Evolutionary conservation across 1,140 invertebrate genomes (phyloP), one percentile per base, ranked within the genome.

Genomic region (Pachyrhynchus sulphureomaculatus): DNA sequence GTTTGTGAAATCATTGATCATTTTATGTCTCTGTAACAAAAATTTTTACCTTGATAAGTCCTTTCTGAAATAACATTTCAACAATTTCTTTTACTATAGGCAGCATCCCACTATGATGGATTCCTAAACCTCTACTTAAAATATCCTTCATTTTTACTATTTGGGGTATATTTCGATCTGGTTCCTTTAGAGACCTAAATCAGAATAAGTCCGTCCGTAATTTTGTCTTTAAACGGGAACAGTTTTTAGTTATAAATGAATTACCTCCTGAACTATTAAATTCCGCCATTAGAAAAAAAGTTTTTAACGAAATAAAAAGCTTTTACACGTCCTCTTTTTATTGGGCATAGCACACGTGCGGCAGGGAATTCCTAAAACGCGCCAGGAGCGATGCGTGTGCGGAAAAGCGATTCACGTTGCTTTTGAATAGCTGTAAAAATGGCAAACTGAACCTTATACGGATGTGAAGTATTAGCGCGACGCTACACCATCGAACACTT

Each of bases 61-160:
- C 92, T 70, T 84, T 84, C 73, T 96, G 91, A 76, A 99, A 99
- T 0, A 98, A 79, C 85, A 99, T 91, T 80, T 99, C 97, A 0
- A 99, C 95, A 44, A 98, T 93, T 83, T 99, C 97, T 76, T 99
- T 98, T 0, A 99, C 80, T 67, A 99, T 91, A 0, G 96, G 96
- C 48, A 99, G 77, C 67, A 99, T 95, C 17, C 96, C 96, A 78
- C 95, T 97, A 75, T 99, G 96, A 80, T 99, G 96, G 12, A 99
- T 87, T 0, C 95, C 96, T 62, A 99, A 90, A 0, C 97, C 97
- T 65, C 88, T 84, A 70, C 87, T 84, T n/a, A 98, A 74, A 9
- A 95, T 83, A 39, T 88, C 82, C 72, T 87, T 82, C 77, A 99
- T 84, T 54, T 82, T 82, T 18, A 84, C 75, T 51, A 95, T 92